These are phyloP conservation scores for Apodemia mormo DNA, from an alignment of 2,888 invertebrate genomes.

Conservation along the genomic window DNA sequence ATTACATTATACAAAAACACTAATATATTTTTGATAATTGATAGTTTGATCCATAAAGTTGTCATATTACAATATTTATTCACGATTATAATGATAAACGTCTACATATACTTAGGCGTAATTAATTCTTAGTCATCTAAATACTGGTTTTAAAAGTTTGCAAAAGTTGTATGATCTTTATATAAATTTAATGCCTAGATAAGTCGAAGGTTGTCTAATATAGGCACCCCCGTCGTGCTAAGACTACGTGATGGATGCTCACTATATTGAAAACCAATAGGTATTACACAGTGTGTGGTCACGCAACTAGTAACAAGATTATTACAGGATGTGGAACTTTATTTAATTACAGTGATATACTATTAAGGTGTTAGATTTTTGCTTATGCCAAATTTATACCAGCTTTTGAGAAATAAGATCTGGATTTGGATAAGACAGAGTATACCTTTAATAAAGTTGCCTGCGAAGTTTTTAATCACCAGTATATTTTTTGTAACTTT, in stretches of 20 bases:
- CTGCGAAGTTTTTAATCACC: no score
- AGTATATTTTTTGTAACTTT: no score
- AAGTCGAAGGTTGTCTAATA: slow-evolving; percentile 73
- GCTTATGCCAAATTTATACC: no score
- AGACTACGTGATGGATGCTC: slow-evolving; percentile 76
- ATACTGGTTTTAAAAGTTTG: background rate
- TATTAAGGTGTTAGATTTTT: background rate
- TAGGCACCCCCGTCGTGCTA: slow-evolving; percentile 70
- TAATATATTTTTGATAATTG: background rate
- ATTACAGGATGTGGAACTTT: slow-evolving; percentile 43
- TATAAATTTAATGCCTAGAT: slow-evolving; percentile 33
- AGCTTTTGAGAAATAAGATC: no score
- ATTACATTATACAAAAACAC: background rate
- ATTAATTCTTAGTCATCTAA: background rate
- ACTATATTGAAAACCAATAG: slow-evolving; percentile 77
- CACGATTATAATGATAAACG: background rate
- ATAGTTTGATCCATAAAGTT: background rate
- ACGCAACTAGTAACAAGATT: slow-evolving; percentile 63
- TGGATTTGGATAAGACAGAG: no score
- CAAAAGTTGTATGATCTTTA: slow-evolving; percentile 3
- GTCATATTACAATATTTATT: background rate
- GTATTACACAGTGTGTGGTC: slow-evolving; percentile 62
- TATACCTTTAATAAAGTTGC: no score
- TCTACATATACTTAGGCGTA: background rate
- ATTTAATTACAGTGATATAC: slow-evolving; percentile 49